Conservation (phyloP, 2,888 invertebrate genomes). For the Smittia aterrima region DNA sequence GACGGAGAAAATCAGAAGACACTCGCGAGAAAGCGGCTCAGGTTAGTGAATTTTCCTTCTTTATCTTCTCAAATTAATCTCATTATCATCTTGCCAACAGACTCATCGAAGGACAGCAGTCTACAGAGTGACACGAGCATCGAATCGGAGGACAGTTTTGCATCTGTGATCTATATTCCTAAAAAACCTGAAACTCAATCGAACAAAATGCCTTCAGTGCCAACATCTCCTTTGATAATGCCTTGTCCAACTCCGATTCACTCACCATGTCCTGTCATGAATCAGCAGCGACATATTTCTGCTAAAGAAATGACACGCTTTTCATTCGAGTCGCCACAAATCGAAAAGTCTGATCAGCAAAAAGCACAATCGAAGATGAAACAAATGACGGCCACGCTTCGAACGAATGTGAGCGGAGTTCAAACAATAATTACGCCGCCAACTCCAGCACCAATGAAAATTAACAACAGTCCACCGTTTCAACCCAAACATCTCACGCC, state of each 20-base stretch:
- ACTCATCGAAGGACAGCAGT: conserved; percentile 84
- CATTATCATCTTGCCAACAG: conserved; percentile 48
- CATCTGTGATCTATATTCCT: conserved; percentile 88
- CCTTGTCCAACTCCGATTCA: conserved; percentile 54
- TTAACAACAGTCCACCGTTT: conserved; percentile 54
- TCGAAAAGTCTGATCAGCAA: neutral
- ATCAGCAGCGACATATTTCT: neutral
- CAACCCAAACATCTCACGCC: conserved; percentile 55
- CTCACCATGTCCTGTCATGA: conserved; percentile 49
- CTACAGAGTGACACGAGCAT: conserved; percentile 91
- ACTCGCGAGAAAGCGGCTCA: conserved; percentile 83
- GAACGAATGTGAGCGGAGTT: conserved; percentile 50
- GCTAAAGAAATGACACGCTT: conserved; percentile 44
- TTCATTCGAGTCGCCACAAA: conserved; percentile 46
- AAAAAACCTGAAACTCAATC: conserved; percentile 62
- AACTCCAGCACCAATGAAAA: conserved; percentile 55
- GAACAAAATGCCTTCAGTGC: conserved; percentile 66
- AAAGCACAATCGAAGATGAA: neutral
- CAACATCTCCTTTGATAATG: conserved; percentile 52
- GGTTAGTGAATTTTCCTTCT: conserved; percentile 22
- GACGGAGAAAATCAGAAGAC: conserved; percentile 63
- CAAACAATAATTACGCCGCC: conserved; percentile 49
- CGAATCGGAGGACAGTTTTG: conserved; percentile 90
- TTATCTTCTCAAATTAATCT: neutral
- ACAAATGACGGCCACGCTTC: conserved; percentile 51